A percentile compares a stretch with the other conserved stretches of the same genome.
phyloP scores from a whole-genome alignment of 2,113 vertebrate genomes.

The Sus scrofa region T2T-Sscrofa CM000814.6:92507001-92507500 shows the following conservation, averaged over 20 bases:
- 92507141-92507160: neutral
- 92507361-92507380: too few species aligned
- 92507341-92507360: too few species aligned
- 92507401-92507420: too few species aligned
- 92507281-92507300: too few species aligned
- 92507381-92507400: too few species aligned
- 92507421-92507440: too few species aligned
- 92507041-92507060: slow-evolving; percentile 9
- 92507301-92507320: too few species aligned
- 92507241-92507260: neutral
- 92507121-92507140: neutral
- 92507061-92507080: neutral
- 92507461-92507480: too few species aligned
- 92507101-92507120: neutral
- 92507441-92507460: too few species aligned
- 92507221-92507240: slow-evolving; percentile 24
- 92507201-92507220: slow-evolving; percentile 6
- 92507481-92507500: too few species aligned
- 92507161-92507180: neutral
- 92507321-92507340: too few species aligned
- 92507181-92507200: slow-evolving; percentile 14
- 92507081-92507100: neutral
- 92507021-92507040: neutral
- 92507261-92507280: neutral
- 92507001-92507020: neutral